Base-by-base conservation (phyloP, 2,113 vertebrate species). In the Capreolus pygargus region DNA sequence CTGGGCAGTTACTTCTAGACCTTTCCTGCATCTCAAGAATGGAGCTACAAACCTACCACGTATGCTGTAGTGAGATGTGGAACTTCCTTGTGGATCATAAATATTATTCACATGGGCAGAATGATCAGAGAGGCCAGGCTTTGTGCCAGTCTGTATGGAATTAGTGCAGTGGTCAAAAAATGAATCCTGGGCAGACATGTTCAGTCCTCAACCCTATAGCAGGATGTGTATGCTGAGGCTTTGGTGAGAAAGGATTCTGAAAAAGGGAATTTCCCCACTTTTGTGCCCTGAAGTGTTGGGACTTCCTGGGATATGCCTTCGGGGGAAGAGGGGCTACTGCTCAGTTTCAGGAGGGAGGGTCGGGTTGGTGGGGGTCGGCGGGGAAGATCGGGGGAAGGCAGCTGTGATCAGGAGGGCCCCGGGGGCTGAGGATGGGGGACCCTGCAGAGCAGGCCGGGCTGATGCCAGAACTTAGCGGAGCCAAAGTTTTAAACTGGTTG, bases 401-500 rank as follows among this genome's bases (percentile, higher is more conserved):
- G 15, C 52, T 57, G 6, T 64, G 67, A 90, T 47, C n/a, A 33
- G 13, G 47, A 67, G 17, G 54, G 17, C 47, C n/a, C 30, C 3
- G 15, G 54, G 58, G 15, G 15, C 28, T 27, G 30, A 12, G 19
- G 17, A 43, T 27, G 14, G 89, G 52, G 12, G 57, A 60, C 58
- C 58, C 88, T 2, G 10, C 0, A 13, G 61, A 83, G 74, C 90
- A 21, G 79, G 43, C 67, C 23, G 6, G 27, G 87, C 55, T 52
- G 50, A 61, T 86, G 90, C 87, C 81, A 96, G 95, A 91, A 54
- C 88, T 67, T 19, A 64, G 96, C 45, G 19, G 78, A 39, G 70
- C 96, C 91, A 60, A 83, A 57, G 89, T 74, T 94, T 95, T 86
- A 94, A 97, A 97, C 78, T 8, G 84, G 91, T 90, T 96, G 97